Conservation (phyloP, 2,888 invertebrate genomes). For the Brachypterus glaber region DNA sequence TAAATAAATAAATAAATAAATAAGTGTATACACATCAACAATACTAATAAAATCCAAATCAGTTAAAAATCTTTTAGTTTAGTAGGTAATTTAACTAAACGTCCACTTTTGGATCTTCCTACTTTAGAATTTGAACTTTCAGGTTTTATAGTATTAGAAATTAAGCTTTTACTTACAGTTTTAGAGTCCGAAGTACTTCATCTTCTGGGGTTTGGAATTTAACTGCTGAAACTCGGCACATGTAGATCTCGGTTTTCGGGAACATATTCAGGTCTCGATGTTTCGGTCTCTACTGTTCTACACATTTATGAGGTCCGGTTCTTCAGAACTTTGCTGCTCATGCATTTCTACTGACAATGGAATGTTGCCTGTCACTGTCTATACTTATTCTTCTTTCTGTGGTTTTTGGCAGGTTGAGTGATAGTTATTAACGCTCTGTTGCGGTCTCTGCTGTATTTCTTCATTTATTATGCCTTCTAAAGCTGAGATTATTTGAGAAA, state of each 20-base stretch:
- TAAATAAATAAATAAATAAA: no score
- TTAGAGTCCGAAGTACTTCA: background rate
- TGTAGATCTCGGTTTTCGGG: background rate
- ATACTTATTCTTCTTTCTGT: conserved; percentile 1
- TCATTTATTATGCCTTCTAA: background rate
- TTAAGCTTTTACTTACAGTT: background rate
- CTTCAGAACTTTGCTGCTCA: background rate
- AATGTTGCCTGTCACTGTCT: background rate
- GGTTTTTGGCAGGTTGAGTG: background rate
- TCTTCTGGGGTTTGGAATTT: background rate
- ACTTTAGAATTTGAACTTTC: background rate
- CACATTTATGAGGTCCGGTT: conserved; percentile 1
- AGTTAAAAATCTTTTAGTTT: background rate
- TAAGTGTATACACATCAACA: no score
- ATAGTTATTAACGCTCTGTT: background rate
- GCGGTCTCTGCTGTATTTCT: background rate
- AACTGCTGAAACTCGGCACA: background rate
- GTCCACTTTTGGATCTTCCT: conserved; percentile 1
- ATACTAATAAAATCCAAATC: background rate
- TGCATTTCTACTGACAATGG: background rate
- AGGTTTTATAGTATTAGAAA: background rate
- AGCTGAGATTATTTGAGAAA: no score
- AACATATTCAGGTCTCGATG: background rate
- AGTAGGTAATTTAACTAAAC: background rate
- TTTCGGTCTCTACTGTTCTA: background rate